These are phyloP conservation scores for Hestina assimilis DNA, from an alignment of 1,140 invertebrate species.

Conservation along the genomic window DNA sequence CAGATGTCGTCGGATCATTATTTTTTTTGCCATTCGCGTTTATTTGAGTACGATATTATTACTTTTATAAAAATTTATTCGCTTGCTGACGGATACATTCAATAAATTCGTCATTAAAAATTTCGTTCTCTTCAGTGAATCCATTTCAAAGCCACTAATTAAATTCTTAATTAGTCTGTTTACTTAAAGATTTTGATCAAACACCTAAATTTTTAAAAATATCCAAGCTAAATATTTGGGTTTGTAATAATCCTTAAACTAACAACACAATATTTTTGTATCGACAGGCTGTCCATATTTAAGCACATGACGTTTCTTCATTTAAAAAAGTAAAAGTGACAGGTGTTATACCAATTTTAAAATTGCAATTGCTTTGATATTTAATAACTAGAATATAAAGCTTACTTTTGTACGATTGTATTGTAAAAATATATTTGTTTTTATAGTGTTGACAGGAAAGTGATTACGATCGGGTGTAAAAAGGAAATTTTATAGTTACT, in stretches of 20 bases:
- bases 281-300: slow-evolving; percentile 12
- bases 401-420: neutral
- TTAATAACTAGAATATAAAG: neutral
- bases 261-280: slow-evolving; percentile 1
- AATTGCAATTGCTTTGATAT: neutral
- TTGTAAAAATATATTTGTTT: neutral
- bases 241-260: slow-evolving; percentile 1
- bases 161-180: too few relatives aligned
- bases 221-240: neutral
- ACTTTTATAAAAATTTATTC: neutral
- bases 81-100: too few relatives aligned
- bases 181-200: too few relatives aligned
- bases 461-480: slow-evolving; percentile 23
- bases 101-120: too few relatives aligned
- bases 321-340: slow-evolving; percentile 9
- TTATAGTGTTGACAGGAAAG: slow-evolving; percentile 20
- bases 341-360: slow-evolving; percentile 10
- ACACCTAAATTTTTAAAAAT: too few relatives aligned
- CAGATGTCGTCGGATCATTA: slow-evolving; percentile 12
- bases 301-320: slow-evolving; percentile 15
- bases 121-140: too few relatives aligned
- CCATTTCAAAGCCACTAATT: too few relatives aligned
- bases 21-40: neutral
- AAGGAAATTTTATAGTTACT: slow-evolving; percentile 21
- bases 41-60: neutral